Evolutionary conservation across 2,113 vertebrate genomes (phyloP).

Genomic region (Bothrops jararaca): DNA sequence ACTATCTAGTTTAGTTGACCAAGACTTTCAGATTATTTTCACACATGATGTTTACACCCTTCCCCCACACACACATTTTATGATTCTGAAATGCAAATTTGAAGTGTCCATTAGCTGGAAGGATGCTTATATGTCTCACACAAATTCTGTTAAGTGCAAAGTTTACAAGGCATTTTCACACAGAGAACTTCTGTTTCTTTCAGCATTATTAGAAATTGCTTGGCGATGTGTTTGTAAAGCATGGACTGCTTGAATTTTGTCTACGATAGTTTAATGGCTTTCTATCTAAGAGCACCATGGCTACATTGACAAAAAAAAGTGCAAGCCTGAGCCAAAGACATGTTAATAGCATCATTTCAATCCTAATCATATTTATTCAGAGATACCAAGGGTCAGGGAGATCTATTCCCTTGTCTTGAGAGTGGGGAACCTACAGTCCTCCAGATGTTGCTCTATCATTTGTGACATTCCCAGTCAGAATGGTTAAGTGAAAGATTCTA

Average conservation of each 20-base stretch:
- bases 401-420: not conserved
- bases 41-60: not conserved
- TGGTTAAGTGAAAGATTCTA: not conserved
- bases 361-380: not conserved
- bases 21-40: not conserved
- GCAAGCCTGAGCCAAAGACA: not conserved
- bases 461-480: not conserved
- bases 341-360: not conserved
- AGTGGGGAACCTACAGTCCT: not conserved
- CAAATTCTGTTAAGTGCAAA: not conserved
- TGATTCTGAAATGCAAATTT: not conserved
- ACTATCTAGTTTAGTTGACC: not conserved
- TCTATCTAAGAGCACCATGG: no score
- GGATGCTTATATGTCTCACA: not conserved
- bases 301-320: no score
- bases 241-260: not conserved
- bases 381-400: not conserved
- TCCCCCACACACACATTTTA: not conserved
- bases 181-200: not conserved
- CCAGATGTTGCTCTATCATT: not conserved
- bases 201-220: not conserved
- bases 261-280: not conserved
- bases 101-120: not conserved
- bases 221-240: not conserved
- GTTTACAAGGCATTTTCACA: not conserved